Percentiles rank a stretch among this genome's conserved stretches.
phyloP scores from a whole-genome alignment of 2,113 vertebrate species.

The Semnopithecus entellus region DNA sequence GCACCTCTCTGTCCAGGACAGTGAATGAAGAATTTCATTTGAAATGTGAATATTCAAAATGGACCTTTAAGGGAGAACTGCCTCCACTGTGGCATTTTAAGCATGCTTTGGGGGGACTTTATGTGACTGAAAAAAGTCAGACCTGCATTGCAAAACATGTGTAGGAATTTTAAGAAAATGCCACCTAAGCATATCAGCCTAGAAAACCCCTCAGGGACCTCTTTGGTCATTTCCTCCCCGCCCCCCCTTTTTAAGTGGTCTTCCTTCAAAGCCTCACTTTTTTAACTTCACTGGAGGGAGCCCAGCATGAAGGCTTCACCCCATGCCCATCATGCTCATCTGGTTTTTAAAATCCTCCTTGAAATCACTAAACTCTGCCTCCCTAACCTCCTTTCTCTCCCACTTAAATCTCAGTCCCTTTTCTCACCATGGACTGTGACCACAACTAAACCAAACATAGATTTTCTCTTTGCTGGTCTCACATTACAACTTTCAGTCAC shows the following conservation, averaged over 20 bases:
- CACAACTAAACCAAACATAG: background rate
- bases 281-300: background rate
- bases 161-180: constrained; percentile 31
- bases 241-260: background rate
- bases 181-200: background rate
- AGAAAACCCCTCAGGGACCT: background rate
- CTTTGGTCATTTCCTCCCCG: background rate
- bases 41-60: background rate
- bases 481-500: background rate
- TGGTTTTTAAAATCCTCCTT: background rate
- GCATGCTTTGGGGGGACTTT: background rate
- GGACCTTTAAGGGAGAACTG: background rate
- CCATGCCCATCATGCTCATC: fast-evolving
- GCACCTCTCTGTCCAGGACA: background rate
- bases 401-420: background rate
- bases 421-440: background rate
- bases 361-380: background rate
- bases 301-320: background rate
- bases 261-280: background rate
- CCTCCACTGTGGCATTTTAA: background rate
- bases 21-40: background rate
- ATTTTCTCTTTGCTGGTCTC: background rate
- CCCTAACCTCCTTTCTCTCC: background rate
- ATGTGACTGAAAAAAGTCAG: background rate
- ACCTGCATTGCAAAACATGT: background rate